Percentiles rank a stretch among this genome's conserved stretches.
phyloP scores from a whole-genome alignment of 2,888 invertebrate genomes.

The Listrodromus nycthemerus region DNA sequence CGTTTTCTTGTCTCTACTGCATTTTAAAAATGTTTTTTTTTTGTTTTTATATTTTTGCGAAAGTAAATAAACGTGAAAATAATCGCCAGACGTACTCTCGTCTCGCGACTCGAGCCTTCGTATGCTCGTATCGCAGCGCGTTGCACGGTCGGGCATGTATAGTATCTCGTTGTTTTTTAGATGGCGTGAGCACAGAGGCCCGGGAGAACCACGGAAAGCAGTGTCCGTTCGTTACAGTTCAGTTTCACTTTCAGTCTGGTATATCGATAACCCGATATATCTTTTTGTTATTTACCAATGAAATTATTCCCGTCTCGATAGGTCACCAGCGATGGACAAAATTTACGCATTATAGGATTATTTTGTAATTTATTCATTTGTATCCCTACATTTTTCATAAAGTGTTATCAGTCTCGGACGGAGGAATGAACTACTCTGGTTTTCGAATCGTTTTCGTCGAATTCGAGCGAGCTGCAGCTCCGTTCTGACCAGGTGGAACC shows the following conservation, averaged over 20 bases:
- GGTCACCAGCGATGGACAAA: background rate
- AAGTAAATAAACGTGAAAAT: conserved; percentile 52
- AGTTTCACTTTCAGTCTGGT: conserved; percentile 68
- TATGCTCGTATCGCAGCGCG: conserved; percentile 35
- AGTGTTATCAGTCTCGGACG: conserved; percentile 36
- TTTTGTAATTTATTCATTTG: background rate
- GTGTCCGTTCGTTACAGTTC: conserved; percentile 67
- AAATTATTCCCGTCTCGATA: conserved; percentile 36
- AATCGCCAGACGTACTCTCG: conserved; percentile 55
- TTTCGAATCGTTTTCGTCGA: conserved; percentile 19
- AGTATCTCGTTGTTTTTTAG: conserved; percentile 44
- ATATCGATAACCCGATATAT: conserved; percentile 59
- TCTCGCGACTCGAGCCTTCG: conserved; percentile 52
- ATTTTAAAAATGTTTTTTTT: background rate
- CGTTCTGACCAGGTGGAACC: conserved; percentile 30
- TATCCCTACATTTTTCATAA: background rate
- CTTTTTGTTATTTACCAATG: conserved; percentile 41
- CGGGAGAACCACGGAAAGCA: conserved; percentile 36
- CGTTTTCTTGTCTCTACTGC: conserved; percentile 37
- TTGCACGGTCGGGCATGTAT: conserved; percentile 10
- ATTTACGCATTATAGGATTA: background rate
- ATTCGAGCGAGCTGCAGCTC: background rate
- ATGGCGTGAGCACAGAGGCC: conserved; percentile 39
- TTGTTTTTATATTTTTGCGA: conserved; percentile 10
- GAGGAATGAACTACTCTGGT: background rate